These are phyloP conservation scores for Bathybates hornii DNA, from an alignment of 2,113 vertebrate genomes.

Conservation along the genomic window DNA sequence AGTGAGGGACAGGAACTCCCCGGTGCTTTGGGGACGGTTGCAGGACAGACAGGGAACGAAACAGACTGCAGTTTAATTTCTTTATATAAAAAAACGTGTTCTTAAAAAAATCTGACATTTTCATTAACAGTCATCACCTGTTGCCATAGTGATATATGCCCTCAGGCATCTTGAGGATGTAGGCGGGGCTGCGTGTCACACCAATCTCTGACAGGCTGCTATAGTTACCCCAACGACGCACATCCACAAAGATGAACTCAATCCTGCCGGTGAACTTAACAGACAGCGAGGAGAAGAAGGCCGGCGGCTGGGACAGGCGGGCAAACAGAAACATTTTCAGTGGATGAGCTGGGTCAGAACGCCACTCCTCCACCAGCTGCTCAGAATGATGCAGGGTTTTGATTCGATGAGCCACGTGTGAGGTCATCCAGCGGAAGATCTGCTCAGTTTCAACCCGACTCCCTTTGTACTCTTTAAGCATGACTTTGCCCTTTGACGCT, in stretches of 20 bases:
- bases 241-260: slow-evolving; percentile 95
- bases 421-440: slow-evolving; percentile 97
- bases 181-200: slow-evolving; percentile 82
- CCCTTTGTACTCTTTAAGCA: slow-evolving; percentile 91
- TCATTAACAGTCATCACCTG: slow-evolving; percentile 43
- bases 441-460: slow-evolving; percentile 82
- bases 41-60: neutral
- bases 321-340: slow-evolving; percentile 95
- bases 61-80: neutral
- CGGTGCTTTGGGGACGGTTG: slow-evolving; percentile 60
- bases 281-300: slow-evolving; percentile 93
- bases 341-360: slow-evolving; percentile 76
- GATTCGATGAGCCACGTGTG: slow-evolving; percentile 87
- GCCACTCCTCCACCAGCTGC: slow-evolving; percentile 87
- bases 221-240: slow-evolving; percentile 85
- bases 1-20: slow-evolving; percentile 88
- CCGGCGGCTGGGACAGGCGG: slow-evolving; percentile 85
- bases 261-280: slow-evolving; percentile 98
- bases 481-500: slow-evolving; percentile 94
- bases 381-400: slow-evolving; percentile 82
- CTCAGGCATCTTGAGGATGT: slow-evolving; percentile 93
- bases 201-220: slow-evolving; percentile 85
- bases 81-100: neutral
- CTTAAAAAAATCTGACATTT: neutral
- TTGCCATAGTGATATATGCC: slow-evolving; percentile 94